phyloP scores from a whole-genome alignment of 2,888 invertebrate genomes.

The Hermaeophaga mercurialis region DNA sequence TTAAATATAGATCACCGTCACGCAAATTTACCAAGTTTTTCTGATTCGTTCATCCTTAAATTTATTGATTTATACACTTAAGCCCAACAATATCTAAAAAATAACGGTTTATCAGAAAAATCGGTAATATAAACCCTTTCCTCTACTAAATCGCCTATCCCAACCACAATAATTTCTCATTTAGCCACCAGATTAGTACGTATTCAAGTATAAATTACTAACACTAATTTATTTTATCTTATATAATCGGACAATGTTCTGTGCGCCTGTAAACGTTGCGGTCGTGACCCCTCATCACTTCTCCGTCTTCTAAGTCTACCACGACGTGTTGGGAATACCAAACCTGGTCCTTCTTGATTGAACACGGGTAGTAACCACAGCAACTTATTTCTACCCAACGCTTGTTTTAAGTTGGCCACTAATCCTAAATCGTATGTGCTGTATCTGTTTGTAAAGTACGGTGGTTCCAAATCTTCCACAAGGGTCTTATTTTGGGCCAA shows the following conservation, averaged over 20 bases:
- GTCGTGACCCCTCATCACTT: neutral
- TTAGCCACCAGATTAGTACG: no score
- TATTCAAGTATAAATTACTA: no score
- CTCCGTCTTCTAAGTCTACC: slow-evolving; percentile 10
- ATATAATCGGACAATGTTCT: slow-evolving; percentile 21
- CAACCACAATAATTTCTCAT: no score
- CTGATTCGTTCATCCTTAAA: no score
- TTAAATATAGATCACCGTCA: no score
- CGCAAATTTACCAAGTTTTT: no score
- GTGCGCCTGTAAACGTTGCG: neutral
- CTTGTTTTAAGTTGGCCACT: slow-evolving; percentile 7
- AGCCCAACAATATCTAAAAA: no score
- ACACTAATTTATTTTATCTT: slow-evolving; percentile 6
- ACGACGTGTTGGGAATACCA: slow-evolving; percentile 34
- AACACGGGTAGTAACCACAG: slow-evolving; percentile 42
- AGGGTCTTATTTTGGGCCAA: slow-evolving; percentile 43
- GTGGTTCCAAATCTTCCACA: slow-evolving; percentile 39
- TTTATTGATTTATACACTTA: no score
- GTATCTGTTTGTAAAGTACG: slow-evolving; percentile 35
- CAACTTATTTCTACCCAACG: slow-evolving; percentile 39
- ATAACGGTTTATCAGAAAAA: no score
- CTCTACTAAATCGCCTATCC: no score
- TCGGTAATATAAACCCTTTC: no score
- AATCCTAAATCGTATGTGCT: slow-evolving; percentile 43
- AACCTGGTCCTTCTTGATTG: slow-evolving; percentile 39